Base-by-base conservation (phyloP, 2,113 vertebrate species). In the Colaptes auratus region DNA sequence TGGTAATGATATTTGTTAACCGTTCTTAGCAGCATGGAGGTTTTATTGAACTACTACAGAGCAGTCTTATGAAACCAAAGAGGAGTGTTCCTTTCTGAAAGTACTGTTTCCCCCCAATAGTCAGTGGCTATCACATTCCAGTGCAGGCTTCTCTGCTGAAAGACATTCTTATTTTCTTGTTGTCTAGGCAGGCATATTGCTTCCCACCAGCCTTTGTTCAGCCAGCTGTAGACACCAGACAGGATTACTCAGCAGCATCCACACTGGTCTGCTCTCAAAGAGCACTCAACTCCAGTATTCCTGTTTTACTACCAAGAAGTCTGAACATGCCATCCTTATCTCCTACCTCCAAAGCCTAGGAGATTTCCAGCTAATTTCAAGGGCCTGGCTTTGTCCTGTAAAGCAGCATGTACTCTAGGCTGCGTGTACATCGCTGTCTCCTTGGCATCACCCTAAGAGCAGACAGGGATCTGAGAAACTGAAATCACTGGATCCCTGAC, bases 191-290 rank as follows among this genome's bases (percentile, higher is more conserved):
- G 85, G 88, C 52, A 90, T 60, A 88, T 52, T 36, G 42, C 60
- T 70, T 33, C 56, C n/a, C 25, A 23, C 14, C 58, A 87, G 28
- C 28, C 58, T 88, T 82, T 81, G 48, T 77, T 90, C 74, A 60
- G 72, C 35, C 56, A 69, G 65, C 50, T 27, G 33, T 7, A 82
- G 52, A 67, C 3, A 16, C 65, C 52, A 71, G 90, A 86, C 61
- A 74, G 31, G 82, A 90, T 86, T 93, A 92, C 90, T 81, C 90
- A 86, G 28, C 76, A 88, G 36, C 20, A 53, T 64, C 64, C 77
- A 74, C 25, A 5, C 0, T 3, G 31, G 23, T 64, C 76, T 81
- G 61, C 28, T 74, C 88, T 83, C 31, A 60, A 42, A 86, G 33
- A 86, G 53, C 2, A 6, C 46, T 90, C 75, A 80, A 39, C 60